Evolutionary conservation across 1,140 invertebrate genomes (phyloP).

Genomic region (Sitophilus oryzae): DNA sequence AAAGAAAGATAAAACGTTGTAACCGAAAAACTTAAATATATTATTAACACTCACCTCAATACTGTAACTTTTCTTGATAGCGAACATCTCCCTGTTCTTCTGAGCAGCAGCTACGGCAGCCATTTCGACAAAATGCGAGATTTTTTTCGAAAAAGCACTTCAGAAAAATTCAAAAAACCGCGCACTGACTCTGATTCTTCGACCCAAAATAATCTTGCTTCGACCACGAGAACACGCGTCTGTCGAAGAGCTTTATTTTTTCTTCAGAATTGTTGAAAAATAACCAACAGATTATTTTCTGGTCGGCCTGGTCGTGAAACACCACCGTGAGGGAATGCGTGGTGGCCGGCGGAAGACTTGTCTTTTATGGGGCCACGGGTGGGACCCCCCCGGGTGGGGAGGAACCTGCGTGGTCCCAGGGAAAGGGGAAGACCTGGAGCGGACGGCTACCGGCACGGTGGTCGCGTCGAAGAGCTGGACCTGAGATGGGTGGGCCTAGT

Average conservation of each 20-base stretch:
- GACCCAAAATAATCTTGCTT: slow-evolving; percentile 21
- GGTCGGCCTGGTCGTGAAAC: slow-evolving; percentile 16
- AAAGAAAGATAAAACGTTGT: too few species aligned
- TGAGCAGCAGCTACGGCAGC: slow-evolving; percentile 83
- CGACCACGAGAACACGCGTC: slow-evolving; percentile 24
- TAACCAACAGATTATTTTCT: slow-evolving; percentile 11
- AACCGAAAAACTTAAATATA: background rate
- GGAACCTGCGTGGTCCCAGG: slow-evolving; percentile 13
- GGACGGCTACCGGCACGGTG: background rate
- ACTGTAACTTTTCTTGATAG: slow-evolving; percentile 94
- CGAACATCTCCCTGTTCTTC: slow-evolving; percentile 89
- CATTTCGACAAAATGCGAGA: slow-evolving; percentile 44
- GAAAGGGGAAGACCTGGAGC: slow-evolving; percentile 4
- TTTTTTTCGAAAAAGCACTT: background rate
- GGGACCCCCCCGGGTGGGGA: slow-evolving; percentile 7
- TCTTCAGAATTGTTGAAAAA: too few species aligned
- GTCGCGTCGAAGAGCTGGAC: slow-evolving; percentile 6
- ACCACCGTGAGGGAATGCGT: slow-evolving; percentile 17
- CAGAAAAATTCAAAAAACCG: background rate
- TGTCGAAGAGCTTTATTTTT: too few species aligned
- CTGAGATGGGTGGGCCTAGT: background rate
- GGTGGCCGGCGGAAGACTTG: background rate
- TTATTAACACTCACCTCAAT: slow-evolving; percentile 74
- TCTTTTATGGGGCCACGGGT: slow-evolving; percentile 21
- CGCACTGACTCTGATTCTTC: slow-evolving; percentile 6